Conservation (phyloP, 1,140 invertebrate genomes). For the Armadillidium nasatum region DNA sequence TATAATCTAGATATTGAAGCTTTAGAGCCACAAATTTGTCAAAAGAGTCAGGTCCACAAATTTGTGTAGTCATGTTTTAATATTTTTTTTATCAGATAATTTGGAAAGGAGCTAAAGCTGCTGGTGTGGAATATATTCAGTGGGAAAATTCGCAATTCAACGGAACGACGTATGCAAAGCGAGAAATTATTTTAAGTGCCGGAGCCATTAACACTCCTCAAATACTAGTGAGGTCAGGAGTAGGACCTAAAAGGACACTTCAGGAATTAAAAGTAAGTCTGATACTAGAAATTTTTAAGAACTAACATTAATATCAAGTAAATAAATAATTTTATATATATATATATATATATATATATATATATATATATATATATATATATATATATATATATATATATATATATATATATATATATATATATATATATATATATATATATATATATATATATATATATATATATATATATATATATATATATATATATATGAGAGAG, state of each 20-base stretch:
- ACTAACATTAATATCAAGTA: no score
- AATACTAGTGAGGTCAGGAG: slow-evolving; percentile 81
- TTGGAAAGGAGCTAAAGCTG: slow-evolving; percentile 59
- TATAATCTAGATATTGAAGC: no score
- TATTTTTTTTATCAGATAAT: slow-evolving; percentile 30
- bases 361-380: slow-evolving; percentile 5
- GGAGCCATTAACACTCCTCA: slow-evolving; percentile 76
- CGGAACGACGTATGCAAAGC: slow-evolving; percentile 62
- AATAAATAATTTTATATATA: no score
- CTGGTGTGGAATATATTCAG: slow-evolving; percentile 68
- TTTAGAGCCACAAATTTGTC: no score
- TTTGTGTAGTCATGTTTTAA: no score
- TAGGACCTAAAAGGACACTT: slow-evolving; percentile 75
- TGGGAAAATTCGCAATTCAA: slow-evolving; percentile 54
- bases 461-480: no score
- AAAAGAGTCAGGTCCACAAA: no score
- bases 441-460: no score
- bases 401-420: no score
- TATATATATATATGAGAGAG: no score
- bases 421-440: no score
- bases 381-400: slow-evolving; percentile 4
- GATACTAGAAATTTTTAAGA: neutral
- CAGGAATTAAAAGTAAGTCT: slow-evolving; percentile 61
- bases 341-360: neutral
- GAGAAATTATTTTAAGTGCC: slow-evolving; percentile 73